These are phyloP conservation scores for Rhysida immarginata DNA, from an alignment of 1,140 invertebrate genomes.

Conservation along the genomic window DNA sequence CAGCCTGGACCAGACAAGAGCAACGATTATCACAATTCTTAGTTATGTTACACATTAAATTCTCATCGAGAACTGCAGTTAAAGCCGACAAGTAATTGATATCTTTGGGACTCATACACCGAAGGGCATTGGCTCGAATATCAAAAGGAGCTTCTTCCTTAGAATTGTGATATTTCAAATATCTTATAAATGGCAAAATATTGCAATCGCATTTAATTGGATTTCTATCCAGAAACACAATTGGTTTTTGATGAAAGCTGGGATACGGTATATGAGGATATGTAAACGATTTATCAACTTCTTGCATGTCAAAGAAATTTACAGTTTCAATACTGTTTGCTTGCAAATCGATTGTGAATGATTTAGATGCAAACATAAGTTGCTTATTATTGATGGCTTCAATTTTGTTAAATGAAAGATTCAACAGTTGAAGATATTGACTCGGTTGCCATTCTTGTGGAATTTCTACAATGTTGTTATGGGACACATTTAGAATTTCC, in stretches of 20 bases:
- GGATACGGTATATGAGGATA: too few relatives aligned
- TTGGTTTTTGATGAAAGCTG: too few relatives aligned
- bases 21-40: background rate
- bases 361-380: conserved; percentile 7
- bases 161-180: background rate
- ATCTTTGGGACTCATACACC: background rate
- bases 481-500: conserved; percentile 13
- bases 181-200: background rate
- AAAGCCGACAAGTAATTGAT: background rate
- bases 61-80: background rate
- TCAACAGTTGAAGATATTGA: conserved; percentile 4
- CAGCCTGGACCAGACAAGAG: too few relatives aligned
- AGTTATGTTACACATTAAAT: background rate
- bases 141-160: background rate
- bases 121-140: background rate
- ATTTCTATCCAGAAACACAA: conserved; percentile 13
- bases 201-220: conserved; percentile 19
- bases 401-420: conserved; percentile 10
- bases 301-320: too few relatives aligned
- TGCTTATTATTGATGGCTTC: conserved; percentile 17
- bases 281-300: too few relatives aligned
- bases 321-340: too few relatives aligned
- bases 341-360: background rate
- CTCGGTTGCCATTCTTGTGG: conserved; percentile 4
- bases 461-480: conserved; percentile 16